Evolutionary conservation across 2,888 invertebrate species (phyloP), one percentile per base, ranked within the genome.

Genomic region (Dryobota labecula): DNA sequence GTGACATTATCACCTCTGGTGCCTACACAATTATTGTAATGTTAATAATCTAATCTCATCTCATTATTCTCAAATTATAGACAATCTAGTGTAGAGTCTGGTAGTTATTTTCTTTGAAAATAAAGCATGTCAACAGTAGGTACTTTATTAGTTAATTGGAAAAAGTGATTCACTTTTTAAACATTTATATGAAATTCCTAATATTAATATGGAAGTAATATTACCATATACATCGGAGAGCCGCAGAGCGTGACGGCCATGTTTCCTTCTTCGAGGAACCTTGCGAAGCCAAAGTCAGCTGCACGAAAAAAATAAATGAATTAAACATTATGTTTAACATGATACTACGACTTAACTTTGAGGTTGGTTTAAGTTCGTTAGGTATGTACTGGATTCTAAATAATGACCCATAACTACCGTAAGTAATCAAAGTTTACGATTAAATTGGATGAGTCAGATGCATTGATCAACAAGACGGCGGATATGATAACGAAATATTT

Each of bases 181-280:
- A 15, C 18, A 54, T 27, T 24, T 2, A 66, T 66, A 54, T 53
- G 4, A 56, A 73, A 45, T 38, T 38, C 36, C 66, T 41, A 64
- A 43, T 53, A n/a, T 43, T 41, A 27, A 53, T 45, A 62, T 70
- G 38, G 73, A 73, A 70, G 69, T 66, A 82, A 81, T 70, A 86
- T 96, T 95, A 99, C 99, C 99, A 99, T 99, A 92, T 99, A 99
- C 99, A 99, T 99, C 20, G 99, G 99, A 61, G 99, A 99, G 60
- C 99, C 99, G 94, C 99, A 99, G 54, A 99, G 96, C 45, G 99
- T 99, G 78, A 99, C 99, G 69, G 99, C 99, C 99, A 99, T 99
- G 69, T 99, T 99, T 80, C 99, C 99, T 92, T 99, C 99, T 95
- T 99, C 98, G 60, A 99, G 97, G 95, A 99, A 99, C 92, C 99